phyloP scores from a whole-genome alignment of 2,888 invertebrate species.

The Capitulum mitella region DNA sequence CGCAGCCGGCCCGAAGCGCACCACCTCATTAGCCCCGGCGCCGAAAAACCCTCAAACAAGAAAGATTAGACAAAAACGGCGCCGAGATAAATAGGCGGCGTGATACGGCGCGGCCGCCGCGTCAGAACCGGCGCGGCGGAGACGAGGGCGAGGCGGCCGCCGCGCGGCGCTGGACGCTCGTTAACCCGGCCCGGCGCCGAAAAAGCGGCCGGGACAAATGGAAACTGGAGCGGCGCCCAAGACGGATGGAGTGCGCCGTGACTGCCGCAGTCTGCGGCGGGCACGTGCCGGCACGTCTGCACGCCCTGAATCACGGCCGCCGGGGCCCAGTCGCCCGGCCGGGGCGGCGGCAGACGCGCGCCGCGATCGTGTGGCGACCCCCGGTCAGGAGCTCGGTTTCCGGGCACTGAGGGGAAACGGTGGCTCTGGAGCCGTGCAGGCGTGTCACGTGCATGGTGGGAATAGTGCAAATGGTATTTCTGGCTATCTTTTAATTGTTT shows the following conservation, averaged over 20 bases:
- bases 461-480: too few relatives aligned
- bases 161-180: background rate
- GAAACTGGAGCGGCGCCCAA: background rate
- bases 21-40: background rate
- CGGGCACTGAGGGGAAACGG: too few relatives aligned
- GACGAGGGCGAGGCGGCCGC: background rate
- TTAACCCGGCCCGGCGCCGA: background rate
- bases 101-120: background rate
- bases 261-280: background rate
- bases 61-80: slow-evolving; percentile 1
- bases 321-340: too few relatives aligned
- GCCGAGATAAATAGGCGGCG: background rate
- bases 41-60: background rate
- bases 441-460: too few relatives aligned
- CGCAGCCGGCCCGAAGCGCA: background rate
- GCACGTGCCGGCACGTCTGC: background rate
- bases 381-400: too few relatives aligned
- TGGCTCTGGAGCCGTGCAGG: too few relatives aligned
- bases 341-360: too few relatives aligned
- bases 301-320: too few relatives aligned
- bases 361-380: too few relatives aligned
- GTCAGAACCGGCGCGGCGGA: background rate
- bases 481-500: too few relatives aligned
- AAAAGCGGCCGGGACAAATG: background rate
- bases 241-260: background rate